A percentile compares a stretch with the other conserved stretches of the same genome.
Conservation (phyloP, 2,888 invertebrate species). For the Onchidella celtica region DNA sequence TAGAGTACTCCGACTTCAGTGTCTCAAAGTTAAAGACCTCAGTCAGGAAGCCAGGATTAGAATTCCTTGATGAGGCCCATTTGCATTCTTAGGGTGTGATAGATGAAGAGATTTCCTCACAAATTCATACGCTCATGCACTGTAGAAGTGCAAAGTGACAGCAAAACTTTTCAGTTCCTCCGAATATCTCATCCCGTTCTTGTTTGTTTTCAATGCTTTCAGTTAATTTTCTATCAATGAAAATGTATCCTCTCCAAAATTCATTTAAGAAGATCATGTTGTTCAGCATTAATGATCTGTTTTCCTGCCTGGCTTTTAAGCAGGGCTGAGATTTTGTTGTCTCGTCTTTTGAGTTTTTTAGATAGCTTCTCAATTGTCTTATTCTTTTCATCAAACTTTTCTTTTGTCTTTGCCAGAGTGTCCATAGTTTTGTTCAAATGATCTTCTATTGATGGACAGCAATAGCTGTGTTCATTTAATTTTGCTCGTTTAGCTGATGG, state of each 20-base stretch:
- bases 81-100: conserved; percentile 21
- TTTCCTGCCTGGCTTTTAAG: background rate
- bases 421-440: background rate
- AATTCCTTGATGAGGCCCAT: conserved; percentile 30
- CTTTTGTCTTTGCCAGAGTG: background rate
- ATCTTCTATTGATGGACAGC: background rate
- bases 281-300: background rate
- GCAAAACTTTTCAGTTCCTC: conserved; percentile 26
- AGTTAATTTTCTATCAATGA: conserved; percentile 21
- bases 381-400: background rate
- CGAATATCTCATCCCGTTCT: conserved; percentile 8
- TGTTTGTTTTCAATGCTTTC: background rate
- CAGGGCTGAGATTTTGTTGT: background rate
- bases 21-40: conserved; percentile 11
- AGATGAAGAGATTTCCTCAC: conserved; percentile 18
- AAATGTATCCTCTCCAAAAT: conserved; percentile 5
- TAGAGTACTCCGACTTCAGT: background rate
- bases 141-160: conserved; percentile 30
- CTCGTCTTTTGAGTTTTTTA: conserved; percentile 25
- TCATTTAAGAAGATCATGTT: conserved; percentile 9
- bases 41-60: conserved; percentile 14
- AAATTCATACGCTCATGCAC: conserved; percentile 15
- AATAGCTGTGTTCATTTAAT: background rate
- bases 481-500: background rate
- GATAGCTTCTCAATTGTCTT: conserved; percentile 1